Evolutionary conservation across 2,113 vertebrate genomes (phyloP).

Genomic region (Emberiza fucata): DNA sequence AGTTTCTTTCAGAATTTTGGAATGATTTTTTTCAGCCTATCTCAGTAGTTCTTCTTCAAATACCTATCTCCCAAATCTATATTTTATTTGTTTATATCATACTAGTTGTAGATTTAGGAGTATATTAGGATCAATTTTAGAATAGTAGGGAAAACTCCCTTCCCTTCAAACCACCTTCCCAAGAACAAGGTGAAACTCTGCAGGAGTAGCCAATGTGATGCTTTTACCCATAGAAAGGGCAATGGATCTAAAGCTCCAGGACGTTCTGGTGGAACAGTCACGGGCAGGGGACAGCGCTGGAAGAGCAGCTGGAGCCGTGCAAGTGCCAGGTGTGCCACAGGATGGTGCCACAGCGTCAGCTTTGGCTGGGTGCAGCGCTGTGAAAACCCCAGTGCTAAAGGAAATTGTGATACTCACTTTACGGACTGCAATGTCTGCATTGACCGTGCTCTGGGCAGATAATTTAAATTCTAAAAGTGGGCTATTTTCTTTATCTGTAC

Average conservation of each 20-base stretch:
- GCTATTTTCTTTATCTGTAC: background rate
- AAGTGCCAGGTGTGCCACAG: accelerated
- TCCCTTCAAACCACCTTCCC: background rate
- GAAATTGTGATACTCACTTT: accelerated
- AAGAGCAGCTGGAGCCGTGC: accelerated
- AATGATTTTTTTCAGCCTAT: background rate
- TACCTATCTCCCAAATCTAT: background rate
- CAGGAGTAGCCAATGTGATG: accelerated
- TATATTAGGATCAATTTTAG: background rate
- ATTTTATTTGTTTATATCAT: background rate
- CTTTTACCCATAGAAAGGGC: accelerated
- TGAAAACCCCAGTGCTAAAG: accelerated
- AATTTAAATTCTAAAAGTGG: background rate
- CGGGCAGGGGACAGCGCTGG: accelerated
- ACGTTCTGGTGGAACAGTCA: accelerated
- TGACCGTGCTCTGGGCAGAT: background rate
- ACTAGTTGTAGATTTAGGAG: background rate
- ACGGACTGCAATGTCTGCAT: accelerated
- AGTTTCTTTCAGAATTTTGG: background rate
- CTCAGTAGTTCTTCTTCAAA: background rate
- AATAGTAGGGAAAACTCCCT: background rate
- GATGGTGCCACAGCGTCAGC: background rate
- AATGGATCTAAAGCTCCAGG: accelerated
- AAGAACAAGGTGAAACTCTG: background rate
- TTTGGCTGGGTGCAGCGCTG: accelerated